Evolutionary conservation across 37 sponge, comb jelly and placozoan species (phyloP).

Genomic region (Geodia barretti): DNA sequence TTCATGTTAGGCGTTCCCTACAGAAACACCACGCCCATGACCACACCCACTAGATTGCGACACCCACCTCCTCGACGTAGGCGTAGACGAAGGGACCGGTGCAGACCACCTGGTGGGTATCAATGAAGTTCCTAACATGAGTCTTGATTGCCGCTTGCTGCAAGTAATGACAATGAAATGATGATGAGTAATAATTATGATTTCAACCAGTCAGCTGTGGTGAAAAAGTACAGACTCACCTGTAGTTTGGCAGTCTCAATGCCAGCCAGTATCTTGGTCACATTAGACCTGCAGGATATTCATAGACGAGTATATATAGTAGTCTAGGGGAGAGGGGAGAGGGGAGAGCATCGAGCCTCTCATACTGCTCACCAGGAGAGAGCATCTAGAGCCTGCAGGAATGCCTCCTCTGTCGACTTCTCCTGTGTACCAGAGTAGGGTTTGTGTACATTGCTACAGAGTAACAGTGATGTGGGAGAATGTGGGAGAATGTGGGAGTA

Average conservation of each 20-base stretch:
- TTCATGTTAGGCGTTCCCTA: conserved; percentile 71
- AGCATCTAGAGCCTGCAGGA: conserved; percentile 69
- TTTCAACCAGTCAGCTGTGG: no score
- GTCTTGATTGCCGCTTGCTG: conserved; percentile 81
- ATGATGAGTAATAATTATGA: no score
- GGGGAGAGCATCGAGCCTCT: background rate
- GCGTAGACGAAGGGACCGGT: conserved; percentile 92
- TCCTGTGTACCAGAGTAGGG: conserved; percentile 7
- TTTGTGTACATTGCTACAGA: no score
- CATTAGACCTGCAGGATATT: conserved; percentile 42
- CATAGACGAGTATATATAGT: background rate
- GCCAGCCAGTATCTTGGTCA: conserved; percentile 38
- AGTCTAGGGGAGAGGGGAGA: background rate
- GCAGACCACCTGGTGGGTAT: conserved; percentile 81
- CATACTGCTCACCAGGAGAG: conserved; percentile 61
- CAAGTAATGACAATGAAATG: no score
- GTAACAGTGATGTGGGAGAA: no score
- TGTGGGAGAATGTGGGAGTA: no score
- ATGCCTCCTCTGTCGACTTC: conserved; percentile 34
- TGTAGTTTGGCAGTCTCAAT: conserved; percentile 73
- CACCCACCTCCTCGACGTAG: conserved; percentile 79
- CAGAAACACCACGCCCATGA: background rate
- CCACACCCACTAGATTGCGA: no score
- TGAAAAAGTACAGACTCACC: conserved; percentile 39
- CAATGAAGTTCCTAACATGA: conserved; percentile 83